Conservation (phyloP, 1,140 invertebrate genomes). For the Octopus bimaculoides region DNA sequence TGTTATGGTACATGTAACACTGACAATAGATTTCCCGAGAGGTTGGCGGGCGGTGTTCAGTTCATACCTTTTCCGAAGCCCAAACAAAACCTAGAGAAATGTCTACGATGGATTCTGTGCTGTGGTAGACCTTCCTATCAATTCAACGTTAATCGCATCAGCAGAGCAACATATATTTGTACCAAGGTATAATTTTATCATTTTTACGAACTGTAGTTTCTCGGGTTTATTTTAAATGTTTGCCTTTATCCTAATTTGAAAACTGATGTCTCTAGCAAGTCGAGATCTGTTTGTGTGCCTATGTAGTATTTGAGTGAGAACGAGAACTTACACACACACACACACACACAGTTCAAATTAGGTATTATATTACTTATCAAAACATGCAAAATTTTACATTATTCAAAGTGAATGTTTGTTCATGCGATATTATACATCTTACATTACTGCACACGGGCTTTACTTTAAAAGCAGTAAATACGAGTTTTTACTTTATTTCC, state of each 20-base stretch:
- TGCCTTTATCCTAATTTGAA: background rate
- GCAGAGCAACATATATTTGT: slow-evolving; percentile 24
- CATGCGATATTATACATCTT: too few relatives aligned
- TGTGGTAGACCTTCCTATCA: slow-evolving; percentile 31
- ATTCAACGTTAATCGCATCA: slow-evolving; percentile 24
- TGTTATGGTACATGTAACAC: slow-evolving; percentile 15
- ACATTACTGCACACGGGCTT: too few relatives aligned
- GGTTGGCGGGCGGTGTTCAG: slow-evolving; percentile 14
- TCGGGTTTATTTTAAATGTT: background rate
- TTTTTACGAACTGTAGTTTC: background rate
- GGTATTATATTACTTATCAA: too few relatives aligned
- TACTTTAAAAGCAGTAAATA: too few relatives aligned
- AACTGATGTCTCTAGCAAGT: background rate
- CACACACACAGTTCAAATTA: too few relatives aligned
- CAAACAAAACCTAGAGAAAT: slow-evolving; percentile 29
- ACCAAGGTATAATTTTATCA: slow-evolving; percentile 24
- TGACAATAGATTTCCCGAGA: slow-evolving; percentile 18
- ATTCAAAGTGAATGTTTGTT: too few relatives aligned
- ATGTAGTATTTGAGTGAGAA: too few relatives aligned
- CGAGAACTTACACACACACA: too few relatives aligned
- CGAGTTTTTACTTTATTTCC: too few relatives aligned
- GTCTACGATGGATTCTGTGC: slow-evolving; percentile 29
- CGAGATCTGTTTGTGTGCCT: background rate
- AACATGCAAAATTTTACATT: too few relatives aligned
- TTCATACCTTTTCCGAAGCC: slow-evolving; percentile 34